Base-by-base conservation (phyloP, 2,888 invertebrate genomes). In the Ophion slaviceki region DNA sequence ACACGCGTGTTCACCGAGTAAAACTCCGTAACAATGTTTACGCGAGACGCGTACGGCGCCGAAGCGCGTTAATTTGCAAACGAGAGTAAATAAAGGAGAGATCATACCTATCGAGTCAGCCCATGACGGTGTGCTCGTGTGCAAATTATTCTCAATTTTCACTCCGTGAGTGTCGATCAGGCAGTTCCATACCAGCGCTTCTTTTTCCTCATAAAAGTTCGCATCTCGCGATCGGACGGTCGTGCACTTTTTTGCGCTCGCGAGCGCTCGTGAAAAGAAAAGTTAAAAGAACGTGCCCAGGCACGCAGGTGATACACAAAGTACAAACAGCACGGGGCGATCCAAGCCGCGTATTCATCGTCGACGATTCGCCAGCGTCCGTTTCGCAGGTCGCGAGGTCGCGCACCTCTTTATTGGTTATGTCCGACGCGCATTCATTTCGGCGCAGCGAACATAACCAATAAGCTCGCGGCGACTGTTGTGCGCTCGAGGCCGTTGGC, bases 41-140 rank as follows among this genome's bases (percentile, higher is more conserved):
- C 57, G 59, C 61, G 57, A 36, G 28, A 72, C 20, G 32, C 2
- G 66, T 36, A 67, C 59, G 4, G 68, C 20, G 72, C 17, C 66
- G 47, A 64, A 47, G 61, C 64, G 20, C 32, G 28, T 67, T 71
- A 2, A 24, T 36, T 47, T 45, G n/a, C 24, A 28, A 24, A 36
- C 8, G 36, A 8, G n/a, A 53, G 20, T 24, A 76, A 57, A 28
- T 68, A 47, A 62, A 79, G 17, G 11, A 24, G 67, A 47, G 53
- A 45, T 4, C 47, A 70, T 78, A 86, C 86, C 82, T 77, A 62
- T 47, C 24, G 53, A 82, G 57, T 86, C 86, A 83, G 45, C 86
- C 77, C 82, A 80, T 82, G 66, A 83, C 86, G 64, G 64, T 47
- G 72, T 83, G 40, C 64, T 78, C 82, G 77, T 80, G 59, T 57